Evolutionary conservation across 2,888 invertebrate species (phyloP).

Genomic region (Stenurella melanura): DNA sequence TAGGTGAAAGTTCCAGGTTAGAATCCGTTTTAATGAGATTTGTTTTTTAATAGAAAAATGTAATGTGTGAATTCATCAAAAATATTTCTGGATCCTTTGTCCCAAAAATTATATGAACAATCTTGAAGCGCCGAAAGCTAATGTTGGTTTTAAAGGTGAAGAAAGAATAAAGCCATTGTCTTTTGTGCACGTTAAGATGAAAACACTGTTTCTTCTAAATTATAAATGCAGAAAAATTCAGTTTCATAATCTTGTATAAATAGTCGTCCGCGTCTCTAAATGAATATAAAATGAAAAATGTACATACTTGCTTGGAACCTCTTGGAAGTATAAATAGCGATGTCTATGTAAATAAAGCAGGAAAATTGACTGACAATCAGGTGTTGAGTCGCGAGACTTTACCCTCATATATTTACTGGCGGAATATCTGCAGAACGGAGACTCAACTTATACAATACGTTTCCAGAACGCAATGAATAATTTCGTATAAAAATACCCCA

Average conservation of each 20-base stretch:
- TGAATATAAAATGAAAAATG: slow-evolving; percentile 19
- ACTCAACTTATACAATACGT: slow-evolving; percentile 48
- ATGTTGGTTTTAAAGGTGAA: too few species aligned
- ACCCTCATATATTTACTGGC: slow-evolving; percentile 45
- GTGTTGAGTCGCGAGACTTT: slow-evolving; percentile 48
- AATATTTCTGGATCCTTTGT: not conserved
- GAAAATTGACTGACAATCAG: slow-evolving; percentile 52
- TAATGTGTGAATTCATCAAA: too few species aligned
- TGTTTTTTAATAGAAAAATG: too few species aligned
- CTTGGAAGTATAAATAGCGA: slow-evolving; percentile 46
- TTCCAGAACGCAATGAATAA: slow-evolving; percentile 50
- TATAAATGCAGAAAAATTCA: not conserved
- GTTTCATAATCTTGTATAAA: slow-evolving; percentile 3
- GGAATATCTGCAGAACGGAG: slow-evolving; percentile 40
- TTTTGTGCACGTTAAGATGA: not conserved
- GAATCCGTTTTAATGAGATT: too few species aligned
- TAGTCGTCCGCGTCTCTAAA: not conserved
- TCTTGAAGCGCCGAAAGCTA: not conserved
- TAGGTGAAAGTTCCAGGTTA: too few species aligned
- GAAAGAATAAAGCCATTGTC: not conserved
- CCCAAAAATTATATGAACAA: not conserved
- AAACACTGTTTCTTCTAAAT: not conserved
- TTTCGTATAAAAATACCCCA: slow-evolving; percentile 52
- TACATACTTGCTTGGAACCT: slow-evolving; percentile 14
- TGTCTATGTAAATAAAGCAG: slow-evolving; percentile 50